Evolutionary conservation across 2,113 vertebrate species (phyloP).

Genomic region (Sterrhoptilus dennistouni): DNA sequence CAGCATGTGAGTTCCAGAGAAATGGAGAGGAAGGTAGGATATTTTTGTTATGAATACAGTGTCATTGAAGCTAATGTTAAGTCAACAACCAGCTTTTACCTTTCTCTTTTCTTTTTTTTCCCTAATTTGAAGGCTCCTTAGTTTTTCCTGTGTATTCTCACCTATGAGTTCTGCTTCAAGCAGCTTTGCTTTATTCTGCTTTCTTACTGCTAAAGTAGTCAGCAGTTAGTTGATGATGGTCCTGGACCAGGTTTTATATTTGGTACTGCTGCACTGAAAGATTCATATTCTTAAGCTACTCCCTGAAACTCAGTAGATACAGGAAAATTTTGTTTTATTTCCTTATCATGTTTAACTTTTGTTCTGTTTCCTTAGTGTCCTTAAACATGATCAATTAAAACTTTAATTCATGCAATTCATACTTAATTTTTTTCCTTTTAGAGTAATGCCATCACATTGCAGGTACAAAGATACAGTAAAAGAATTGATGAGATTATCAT

Average conservation of each 20-base stretch:
- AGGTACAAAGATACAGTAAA: not conserved
- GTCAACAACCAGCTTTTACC: not conserved
- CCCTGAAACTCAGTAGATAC: not conserved
- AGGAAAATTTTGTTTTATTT: not conserved
- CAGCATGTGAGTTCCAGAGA: constrained; percentile 27
- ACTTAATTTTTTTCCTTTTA: not conserved
- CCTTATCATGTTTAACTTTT: not conserved
- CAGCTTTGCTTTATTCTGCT: not conserved
- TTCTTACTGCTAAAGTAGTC: not conserved
- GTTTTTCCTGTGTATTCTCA: not conserved
- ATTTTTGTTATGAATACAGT: constrained; percentile 32
- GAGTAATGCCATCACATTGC: not conserved
- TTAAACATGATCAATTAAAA: not conserved
- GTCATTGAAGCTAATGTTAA: not conserved
- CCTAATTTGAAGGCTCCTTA: not conserved
- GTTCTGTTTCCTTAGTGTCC: not conserved
- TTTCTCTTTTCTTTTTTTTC: not conserved
- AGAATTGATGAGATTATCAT: not conserved
- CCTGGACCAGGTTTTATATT: not conserved
- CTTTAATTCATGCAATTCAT: not conserved
- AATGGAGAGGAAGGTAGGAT: constrained; percentile 40
- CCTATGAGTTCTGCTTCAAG: not conserved
- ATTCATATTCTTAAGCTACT: not conserved
- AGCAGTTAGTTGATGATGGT: not conserved
- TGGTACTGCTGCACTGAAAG: not conserved